Evolutionary conservation across 2,888 invertebrate species (phyloP), one percentile per base, ranked within the genome.

Genomic region (Phymatocera aterrima): DNA sequence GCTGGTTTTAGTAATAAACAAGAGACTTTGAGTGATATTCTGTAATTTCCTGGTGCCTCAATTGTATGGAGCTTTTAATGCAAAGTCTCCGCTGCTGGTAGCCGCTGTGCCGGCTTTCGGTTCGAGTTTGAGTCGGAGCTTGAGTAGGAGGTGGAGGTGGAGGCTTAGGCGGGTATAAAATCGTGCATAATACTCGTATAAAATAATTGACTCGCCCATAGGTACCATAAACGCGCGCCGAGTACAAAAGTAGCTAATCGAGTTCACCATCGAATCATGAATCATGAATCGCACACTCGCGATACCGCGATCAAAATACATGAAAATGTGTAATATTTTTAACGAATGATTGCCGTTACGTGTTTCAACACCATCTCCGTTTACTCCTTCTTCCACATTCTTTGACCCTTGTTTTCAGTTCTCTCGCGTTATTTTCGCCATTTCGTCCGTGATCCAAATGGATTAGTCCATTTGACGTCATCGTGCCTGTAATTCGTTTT

Each of bases 271-370:
- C 34, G 40, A 34, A 43, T 18, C 18, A 5, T n/a, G 21, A 46
- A 70, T 46, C 37, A n/a, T 24, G 28, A 18, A 28, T 15, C n/a
- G 34, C n/a, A 60, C 48, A 34, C 72, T 34, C 72, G 72, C 72
- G 48, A 72, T 72, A 72, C 31, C 18, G 48, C 51, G 48, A 72
- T 72, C 70, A 72, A 72, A 72, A 72, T 51, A 72, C 48, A 34
- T 72, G 48, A 51, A 72, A 31, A 72, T 51, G 34, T 51, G n/a
- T n/a, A n/a, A n/a, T n/a, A n/a, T n/a, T n/a, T n/a, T n/a, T n/a
- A 15, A n/a, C 3, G 1, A 70, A 51, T 48, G 70, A 72, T 72
- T 72, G 34, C 51, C 34, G n/a, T 72, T 34, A 72, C 70, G 70
- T 72, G 70, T 51, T 51, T 51, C 4, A 34, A 34, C 12, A 34